phyloP scores from a whole-genome alignment of 64 coral and sea anemone genomes.

The Porites australiensis region DNA sequence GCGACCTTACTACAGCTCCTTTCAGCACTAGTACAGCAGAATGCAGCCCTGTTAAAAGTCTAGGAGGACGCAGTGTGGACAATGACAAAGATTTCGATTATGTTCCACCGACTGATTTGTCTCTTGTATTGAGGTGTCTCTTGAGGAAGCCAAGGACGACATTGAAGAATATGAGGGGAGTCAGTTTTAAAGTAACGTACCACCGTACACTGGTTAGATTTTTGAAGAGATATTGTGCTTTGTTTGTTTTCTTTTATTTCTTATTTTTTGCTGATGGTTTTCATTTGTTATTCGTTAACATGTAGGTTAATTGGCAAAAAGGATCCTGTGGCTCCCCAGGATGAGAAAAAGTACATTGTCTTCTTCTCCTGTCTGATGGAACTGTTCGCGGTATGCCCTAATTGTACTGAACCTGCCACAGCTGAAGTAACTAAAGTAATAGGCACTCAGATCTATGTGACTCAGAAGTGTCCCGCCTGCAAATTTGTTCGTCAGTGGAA shows the following conservation, averaged over 20 bases:
- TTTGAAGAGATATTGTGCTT: neutral
- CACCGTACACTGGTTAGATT: no score
- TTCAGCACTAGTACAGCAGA: no score
- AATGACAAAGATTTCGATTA: no score
- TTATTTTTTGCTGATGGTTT: neutral
- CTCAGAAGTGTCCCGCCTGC: constrained; percentile 15
- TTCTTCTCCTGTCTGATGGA: constrained; percentile 16
- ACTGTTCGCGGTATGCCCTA: constrained; percentile 22
- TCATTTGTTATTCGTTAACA: no score
- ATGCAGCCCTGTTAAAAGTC: no score
- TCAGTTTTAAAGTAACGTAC: no score
- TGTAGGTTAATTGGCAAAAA: neutral
- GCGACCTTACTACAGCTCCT: no score
- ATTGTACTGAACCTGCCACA: neutral
- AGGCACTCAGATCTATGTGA: constrained; percentile 19
- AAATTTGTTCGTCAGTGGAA: neutral
- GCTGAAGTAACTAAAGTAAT: neutral
- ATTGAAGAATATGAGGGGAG: no score
- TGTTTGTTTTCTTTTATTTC: neutral
- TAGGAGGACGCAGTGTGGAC: no score
- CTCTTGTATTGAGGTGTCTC: no score
- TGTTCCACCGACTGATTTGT: no score
- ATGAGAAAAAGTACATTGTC: constrained; percentile 26
- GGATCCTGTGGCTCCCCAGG: neutral
- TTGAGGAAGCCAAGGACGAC: no score